These are phyloP conservation scores for Leptinotarsa haldemani DNA, from an alignment of 2,888 invertebrate species.

Conservation along the genomic window DNA sequence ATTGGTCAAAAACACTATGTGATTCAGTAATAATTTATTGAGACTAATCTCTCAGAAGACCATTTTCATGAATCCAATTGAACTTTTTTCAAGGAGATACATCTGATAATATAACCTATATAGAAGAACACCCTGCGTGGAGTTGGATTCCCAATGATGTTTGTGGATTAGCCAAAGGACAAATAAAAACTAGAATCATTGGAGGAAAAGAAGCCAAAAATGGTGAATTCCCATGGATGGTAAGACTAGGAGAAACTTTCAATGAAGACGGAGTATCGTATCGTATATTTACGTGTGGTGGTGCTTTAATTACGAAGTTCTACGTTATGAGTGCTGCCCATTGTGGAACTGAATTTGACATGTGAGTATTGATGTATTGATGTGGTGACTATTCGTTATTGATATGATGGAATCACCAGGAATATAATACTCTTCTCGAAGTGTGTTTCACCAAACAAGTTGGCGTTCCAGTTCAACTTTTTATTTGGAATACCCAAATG, in stretches of 20 bases:
- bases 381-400: not conserved
- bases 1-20: no score
- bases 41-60: no score
- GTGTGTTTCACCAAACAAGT: no score
- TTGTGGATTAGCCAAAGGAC: constrained; percentile 51
- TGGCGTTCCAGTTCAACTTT: no score
- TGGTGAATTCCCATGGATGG: constrained; percentile 76
- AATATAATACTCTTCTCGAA: no score
- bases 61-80: no score
- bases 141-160: constrained; percentile 51
- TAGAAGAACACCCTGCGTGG: constrained; percentile 27
- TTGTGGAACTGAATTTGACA: constrained; percentile 65
- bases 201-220: constrained; percentile 72
- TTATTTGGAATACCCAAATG: no score
- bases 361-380: constrained; percentile 33
- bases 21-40: no score
- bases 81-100: constrained; percentile 1
- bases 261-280: constrained; percentile 50
- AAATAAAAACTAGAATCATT: constrained; percentile 68
- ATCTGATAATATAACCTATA: not conserved
- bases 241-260: constrained; percentile 68
- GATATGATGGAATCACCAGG: no score
- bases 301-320: constrained; percentile 77
- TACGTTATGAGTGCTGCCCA: constrained; percentile 85
- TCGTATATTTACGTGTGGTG: constrained; percentile 70